phyloP scores from a whole-genome alignment of 2,113 vertebrate genomes.

The Canis aureus region DNA sequence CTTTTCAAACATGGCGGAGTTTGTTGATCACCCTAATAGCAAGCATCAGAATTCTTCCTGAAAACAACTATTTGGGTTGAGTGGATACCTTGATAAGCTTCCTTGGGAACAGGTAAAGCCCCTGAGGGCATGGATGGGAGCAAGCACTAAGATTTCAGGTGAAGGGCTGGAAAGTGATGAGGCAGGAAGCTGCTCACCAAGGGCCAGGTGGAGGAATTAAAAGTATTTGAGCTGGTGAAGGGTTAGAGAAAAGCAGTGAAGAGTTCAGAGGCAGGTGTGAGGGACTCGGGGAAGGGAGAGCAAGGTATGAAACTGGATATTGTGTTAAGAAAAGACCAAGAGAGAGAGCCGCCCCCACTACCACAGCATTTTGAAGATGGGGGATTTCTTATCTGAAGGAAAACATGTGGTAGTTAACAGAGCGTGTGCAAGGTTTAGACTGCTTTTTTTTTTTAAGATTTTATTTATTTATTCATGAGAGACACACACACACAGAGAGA shows the following conservation, averaged over 20 bases:
- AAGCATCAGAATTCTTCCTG: not conserved
- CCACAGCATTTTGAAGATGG: not conserved
- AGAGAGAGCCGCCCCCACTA: not conserved
- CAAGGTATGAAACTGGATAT: not conserved
- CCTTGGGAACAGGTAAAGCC: not conserved
- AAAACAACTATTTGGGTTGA: not conserved
- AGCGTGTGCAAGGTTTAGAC: not conserved
- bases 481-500: too few species aligned
- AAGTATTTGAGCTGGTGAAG: not conserved
- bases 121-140: not conserved
- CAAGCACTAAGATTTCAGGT: not conserved
- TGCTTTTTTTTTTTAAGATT: not conserved
- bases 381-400: not conserved
- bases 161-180: not conserved
- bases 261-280: not conserved
- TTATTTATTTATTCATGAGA: too few species aligned
- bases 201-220: not conserved
- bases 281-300: not conserved
- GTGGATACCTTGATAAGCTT: not conserved
- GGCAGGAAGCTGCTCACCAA: not conserved
- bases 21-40: not conserved
- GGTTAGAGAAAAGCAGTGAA: not conserved
- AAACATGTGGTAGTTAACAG: not conserved
- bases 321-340: not conserved
- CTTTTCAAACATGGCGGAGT: not conserved